These are phyloP conservation scores for Polyergus mexicanus DNA, from an alignment of 1,140 invertebrate species.

Conservation along the genomic window DNA sequence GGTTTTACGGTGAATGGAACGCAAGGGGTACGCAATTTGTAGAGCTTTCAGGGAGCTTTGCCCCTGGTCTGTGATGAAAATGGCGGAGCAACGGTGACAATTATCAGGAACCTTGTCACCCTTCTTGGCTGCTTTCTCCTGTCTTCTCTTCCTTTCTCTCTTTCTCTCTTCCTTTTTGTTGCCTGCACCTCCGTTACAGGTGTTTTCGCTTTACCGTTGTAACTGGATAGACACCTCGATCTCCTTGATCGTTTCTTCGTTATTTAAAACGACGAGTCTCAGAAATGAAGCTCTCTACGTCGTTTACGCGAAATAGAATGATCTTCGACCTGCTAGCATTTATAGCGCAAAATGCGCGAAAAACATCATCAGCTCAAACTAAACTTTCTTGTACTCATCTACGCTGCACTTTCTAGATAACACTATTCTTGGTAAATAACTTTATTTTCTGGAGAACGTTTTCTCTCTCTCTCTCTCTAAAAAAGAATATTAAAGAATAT, in stretches of 20 bases:
- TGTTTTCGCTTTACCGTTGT: conserved; percentile 66
- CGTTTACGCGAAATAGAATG: conserved; percentile 45
- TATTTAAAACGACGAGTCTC: conserved; percentile 37
- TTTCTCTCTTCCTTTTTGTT: neutral
- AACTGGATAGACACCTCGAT: conserved; percentile 70
- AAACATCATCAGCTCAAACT: conserved; percentile 23
- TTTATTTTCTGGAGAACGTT: neutral
- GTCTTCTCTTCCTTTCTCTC: conserved; percentile 15
- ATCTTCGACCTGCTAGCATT: conserved; percentile 27
- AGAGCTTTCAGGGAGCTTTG: conserved; percentile 81
- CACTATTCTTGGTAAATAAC: neutral
- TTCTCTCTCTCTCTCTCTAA: too few species aligned
- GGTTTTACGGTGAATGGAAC: conserved; percentile 69
- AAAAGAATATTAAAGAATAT: neutral
- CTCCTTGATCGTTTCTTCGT: conserved; percentile 49
- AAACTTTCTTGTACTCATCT: neutral
- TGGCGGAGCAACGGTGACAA: conserved; percentile 77
- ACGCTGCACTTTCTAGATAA: neutral
- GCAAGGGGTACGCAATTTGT: conserved; percentile 82
- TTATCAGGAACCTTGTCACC: conserved; percentile 77
- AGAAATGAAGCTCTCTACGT: conserved; percentile 43
- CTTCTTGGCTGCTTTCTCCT: conserved; percentile 59
- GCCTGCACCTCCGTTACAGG: conserved; percentile 63
- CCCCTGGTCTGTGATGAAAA: conserved; percentile 72
- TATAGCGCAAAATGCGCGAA: neutral